Base-by-base conservation (phyloP, 2,113 vertebrate species). In the Arenaria interpres region DNA sequence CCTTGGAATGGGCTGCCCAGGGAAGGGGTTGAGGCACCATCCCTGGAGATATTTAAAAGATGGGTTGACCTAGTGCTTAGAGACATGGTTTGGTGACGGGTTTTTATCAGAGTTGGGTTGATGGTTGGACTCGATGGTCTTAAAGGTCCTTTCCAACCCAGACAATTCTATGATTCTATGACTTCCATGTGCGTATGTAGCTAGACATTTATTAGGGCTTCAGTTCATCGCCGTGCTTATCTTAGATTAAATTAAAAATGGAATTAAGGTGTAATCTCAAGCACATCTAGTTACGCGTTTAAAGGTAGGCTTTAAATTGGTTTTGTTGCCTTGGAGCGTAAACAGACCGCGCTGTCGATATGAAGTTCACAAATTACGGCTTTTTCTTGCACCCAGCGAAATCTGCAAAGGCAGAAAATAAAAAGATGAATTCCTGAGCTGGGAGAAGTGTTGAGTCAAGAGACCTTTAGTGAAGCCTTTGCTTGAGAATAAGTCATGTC, bases 391-490 rank as follows among this genome's bases (percentile, higher is more conserved):
- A 71, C 13, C 88, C 75, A 43, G 80, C 77, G 51, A 32, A 27
- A 72, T 22, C 79, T n/a, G 41, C 60, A 20, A 59, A 92, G 88
- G 90, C 77, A 76, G 41, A 51, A 72, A 45, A 69, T 20, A 75
- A 78, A 74, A 63, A 50, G 81, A 89, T 63, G 35, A 75, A 74
- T 78, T 85, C 54, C 83, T 68, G 72, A 95, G 39, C 85, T 62
- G 91, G 94, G 90, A 93, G 88, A 87, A 74, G 22, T 37, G 56
- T 87, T 95, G 96, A 96, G 81, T 96, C 91, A 97, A 75, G 89
- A 79, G 92, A 68, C 87, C 89, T 93, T 94, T 76, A 46, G 45
- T 90, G 10, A 32, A 43, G 28, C 39, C 39, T 43, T 54, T 85
- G 46, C 78, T 88, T 21, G n/a, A 68, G 84, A 90, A 50, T 62